Base-by-base conservation (phyloP, 2,888 invertebrate species). In the Dasypolia templi region DNA sequence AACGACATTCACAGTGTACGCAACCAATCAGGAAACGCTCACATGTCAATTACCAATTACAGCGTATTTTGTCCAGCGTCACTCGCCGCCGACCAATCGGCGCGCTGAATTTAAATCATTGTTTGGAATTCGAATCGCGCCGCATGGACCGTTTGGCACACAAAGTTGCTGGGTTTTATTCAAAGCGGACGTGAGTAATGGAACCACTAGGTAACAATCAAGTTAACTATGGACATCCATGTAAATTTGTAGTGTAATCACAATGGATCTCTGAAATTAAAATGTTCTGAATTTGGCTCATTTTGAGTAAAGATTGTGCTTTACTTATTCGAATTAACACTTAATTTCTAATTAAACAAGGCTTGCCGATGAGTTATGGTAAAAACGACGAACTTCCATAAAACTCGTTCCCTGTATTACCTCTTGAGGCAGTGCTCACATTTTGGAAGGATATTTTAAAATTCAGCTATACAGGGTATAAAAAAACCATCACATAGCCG, bases 1-100 rank as follows among this genome's bases (percentile, higher is more conserved):
- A 86, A 86, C 86, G 75, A 77, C 77, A 85, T 83, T 88, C 86
- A 79, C 84, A 77, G 81, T 79, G 82, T 88, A 88, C 84, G 81
- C 86, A 86, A 89, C 94, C 94, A 92, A 94, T 94, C 93, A 94
- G 94, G 94, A 94, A 95, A 90, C 91, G 87, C 90, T 93, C 94
- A 92, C 94, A 93, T 94, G 95, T 94, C 95, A 94, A 94, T 95
- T 95, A 94, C 95, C 95, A 95, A 95, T 95, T 95, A 95, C 93
- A 94, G 91, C 91, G 90, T 90, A 94, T 91, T 95, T 95, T 95
- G 95, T 95, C 93, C 90, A 79, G 87, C 87, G 90, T 92, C 93
- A 91, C 89, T 90, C 86, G 91, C 81, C 86, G 87, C 90, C 89
- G 90, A 90, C 94, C 94, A 93, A 93, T 94, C 91, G 92, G 77